Base-by-base conservation (phyloP, 2,113 vertebrate species). In the Psophia crepitans region DNA sequence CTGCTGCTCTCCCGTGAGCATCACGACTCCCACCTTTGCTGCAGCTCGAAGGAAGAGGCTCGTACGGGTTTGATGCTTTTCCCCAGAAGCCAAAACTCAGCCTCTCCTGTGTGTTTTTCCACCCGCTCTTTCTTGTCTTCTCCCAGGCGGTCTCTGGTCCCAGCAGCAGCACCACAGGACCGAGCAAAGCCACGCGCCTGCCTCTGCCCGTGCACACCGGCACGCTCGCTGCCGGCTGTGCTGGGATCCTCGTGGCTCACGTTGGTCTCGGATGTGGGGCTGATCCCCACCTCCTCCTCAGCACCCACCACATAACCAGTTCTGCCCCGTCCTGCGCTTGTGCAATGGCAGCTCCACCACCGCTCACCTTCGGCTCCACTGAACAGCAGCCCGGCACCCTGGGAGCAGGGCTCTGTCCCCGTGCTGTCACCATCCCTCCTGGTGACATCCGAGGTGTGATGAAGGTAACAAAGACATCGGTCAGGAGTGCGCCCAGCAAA, bases 141-240 rank as follows among this genome's bases (percentile, higher is more conserved):
- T 71, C 35, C 37, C 33, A 20, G 14, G 14, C 14, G 43, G 6
- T 23, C 32, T 39, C 58, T 37, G 49, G 24, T 39, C 14, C 54
- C 9, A 6, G 44, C 2, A 4, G 58, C 6, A 16, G 32, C 46
- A 15, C 0, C 46, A 15, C 0, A 0, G 64, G 44, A 48, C 27
- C 0, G 3, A 73, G 35, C 0, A 1, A 48, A 30, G 60, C 48
- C 61, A 13, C 1, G 1, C 0, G 0, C 39, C 32, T 22, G 24
- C 12, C 56, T 27, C 54, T 85, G 39, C 35, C 54, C 2, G 0
- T 39, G 64, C 66, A 27, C 21, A 2, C 23, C 2, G 0, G 23
- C 65, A 37, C 0, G 0, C 35, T 73, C 2, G 2, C 20, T 2
- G 2, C 61, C 0, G 1, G 23, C 68, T 70, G 56, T 3, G 1